Evolutionary conservation across 2,888 invertebrate genomes (phyloP).

Genomic region (Monochamus alternatus): DNA sequence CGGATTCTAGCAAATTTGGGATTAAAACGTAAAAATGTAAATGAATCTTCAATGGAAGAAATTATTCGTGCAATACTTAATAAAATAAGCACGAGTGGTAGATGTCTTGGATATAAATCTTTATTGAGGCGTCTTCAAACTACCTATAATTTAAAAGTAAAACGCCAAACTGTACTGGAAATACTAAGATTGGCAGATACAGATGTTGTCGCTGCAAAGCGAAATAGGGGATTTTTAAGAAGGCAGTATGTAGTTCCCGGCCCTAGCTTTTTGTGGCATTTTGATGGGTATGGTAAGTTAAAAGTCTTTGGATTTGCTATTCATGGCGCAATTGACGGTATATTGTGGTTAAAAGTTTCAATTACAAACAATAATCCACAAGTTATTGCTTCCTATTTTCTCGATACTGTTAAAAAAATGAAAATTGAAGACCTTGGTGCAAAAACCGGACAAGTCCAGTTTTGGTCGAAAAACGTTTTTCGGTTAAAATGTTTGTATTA

Average conservation of each 20-base stretch:
- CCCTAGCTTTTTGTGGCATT: constrained; percentile 47
- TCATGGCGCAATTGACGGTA: constrained; percentile 43
- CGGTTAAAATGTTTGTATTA: too few species aligned
- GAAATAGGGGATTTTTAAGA: neutral
- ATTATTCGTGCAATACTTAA: neutral
- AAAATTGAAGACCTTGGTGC: too few species aligned
- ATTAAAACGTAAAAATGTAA: neutral
- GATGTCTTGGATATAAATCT: too few species aligned
- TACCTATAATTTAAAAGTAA: too few species aligned
- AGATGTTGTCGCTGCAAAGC: too few species aligned
- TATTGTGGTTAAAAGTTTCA: constrained; percentile 41
- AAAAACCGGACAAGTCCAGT: too few species aligned
- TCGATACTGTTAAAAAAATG: constrained; percentile 24
- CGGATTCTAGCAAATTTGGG: neutral
- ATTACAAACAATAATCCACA: constrained; percentile 36
- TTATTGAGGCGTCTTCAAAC: too few species aligned
- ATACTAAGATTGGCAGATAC: too few species aligned
- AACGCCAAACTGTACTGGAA: too few species aligned
- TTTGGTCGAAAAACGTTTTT: too few species aligned
- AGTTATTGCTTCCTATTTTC: constrained; percentile 36
- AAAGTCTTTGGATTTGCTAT: constrained; percentile 46
- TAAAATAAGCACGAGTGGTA: too few species aligned
- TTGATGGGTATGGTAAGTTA: constrained; percentile 45
- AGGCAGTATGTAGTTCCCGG: constrained; percentile 38
- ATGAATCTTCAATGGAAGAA: constrained; percentile 5